Evolutionary conservation across 1,140 invertebrate genomes (phyloP).

Genomic region (Radopholus similis): DNA sequence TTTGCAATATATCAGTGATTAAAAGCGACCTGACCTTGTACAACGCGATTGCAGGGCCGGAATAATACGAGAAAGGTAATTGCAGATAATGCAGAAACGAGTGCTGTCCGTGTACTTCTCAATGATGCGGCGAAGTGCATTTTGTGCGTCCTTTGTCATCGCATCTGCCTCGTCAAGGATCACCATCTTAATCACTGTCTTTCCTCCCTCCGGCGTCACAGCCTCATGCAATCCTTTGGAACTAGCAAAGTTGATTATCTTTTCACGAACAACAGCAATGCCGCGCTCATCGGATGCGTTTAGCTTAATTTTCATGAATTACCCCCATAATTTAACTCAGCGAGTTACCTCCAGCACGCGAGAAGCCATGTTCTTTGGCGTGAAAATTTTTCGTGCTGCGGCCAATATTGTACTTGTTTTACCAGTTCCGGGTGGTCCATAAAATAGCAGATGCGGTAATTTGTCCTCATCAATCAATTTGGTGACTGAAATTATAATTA

Average conservation of each 20-base stretch:
- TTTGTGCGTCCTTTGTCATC: constrained; percentile 99
- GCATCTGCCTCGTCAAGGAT: constrained; percentile 99
- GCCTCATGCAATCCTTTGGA: constrained; percentile 82
- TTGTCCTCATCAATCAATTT: constrained; percentile 87
- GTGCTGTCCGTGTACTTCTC: constrained; percentile 84
- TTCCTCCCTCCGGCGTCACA: background rate
- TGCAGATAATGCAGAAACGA: constrained; percentile 96
- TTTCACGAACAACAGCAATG: constrained; percentile 88
- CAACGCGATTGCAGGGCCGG: constrained; percentile 95
- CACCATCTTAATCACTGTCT: constrained; percentile 84
- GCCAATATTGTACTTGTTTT: constrained; percentile 97
- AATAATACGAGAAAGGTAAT: constrained; percentile 96
- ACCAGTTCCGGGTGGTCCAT: constrained; percentile 96
- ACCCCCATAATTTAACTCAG: constrained; percentile 1
- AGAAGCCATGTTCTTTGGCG: constrained; percentile 76
- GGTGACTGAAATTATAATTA: constrained; percentile 71
- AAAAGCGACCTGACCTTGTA: constrained; percentile 67
- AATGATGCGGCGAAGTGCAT: constrained; percentile 87
- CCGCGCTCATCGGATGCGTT: constrained; percentile 99
- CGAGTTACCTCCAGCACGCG: constrained; percentile 70
- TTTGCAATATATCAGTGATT: background rate
- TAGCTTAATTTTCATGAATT: constrained; percentile 72
- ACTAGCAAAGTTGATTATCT: constrained; percentile 95
- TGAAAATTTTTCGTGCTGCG: constrained; percentile 86
- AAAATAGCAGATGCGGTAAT: constrained; percentile 91